Base-by-base conservation (phyloP, 2,888 invertebrate species). In the Rhorus exstirpatorius region DNA sequence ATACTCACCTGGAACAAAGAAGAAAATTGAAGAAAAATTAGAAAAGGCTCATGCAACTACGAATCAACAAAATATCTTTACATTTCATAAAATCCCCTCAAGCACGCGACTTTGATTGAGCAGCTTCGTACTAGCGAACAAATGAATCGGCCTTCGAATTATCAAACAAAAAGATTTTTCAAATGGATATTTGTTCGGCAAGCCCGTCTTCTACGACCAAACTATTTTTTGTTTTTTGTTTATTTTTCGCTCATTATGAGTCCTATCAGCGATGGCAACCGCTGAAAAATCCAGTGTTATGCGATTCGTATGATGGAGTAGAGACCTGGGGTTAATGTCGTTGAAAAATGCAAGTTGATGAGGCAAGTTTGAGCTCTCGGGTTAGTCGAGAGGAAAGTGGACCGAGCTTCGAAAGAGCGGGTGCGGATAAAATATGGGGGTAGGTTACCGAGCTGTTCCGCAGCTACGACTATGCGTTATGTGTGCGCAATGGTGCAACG, bases 401-500 rank as follows among this genome's bases (percentile, higher is more conserved):
- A 46, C 41, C 55, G 38, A 31, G 44, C 46, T 49, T 53, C 21
- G 60, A 26, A 51, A 21, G 44, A 53, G 74, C 17, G 60, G 53
- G 55, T 75, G 75, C 38, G 24, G 80, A 80, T 80, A 81, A 81
- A 65, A 76, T 76, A 81, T 71, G 55, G 65, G 76, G 55, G 58
- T 76, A 19, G 58, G 55, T 55, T 49, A 51, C 58, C 71, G 31
- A 38, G 8, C 19, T 41, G 55, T 81, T 71, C 58, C 14, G 49
- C 24, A 63, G 44, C 70, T 60, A 68, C 61, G 44, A 53, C 68
- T 21, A 65, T 26, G 80, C 68, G 41, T 53, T 58, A 61, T 6
- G 31, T 61, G 53, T 65, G 63, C 44, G 46, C 55, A 17, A 65
- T 71, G 44, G 67, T 70, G 71, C 78, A 72, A 71, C 19, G 65